Percentiles rank a stretch among this genome's conserved stretches.
These are phyloP conservation scores for Cremastinae sp. DNA, from an alignment of 2,888 invertebrate species.

Conservation along the genomic window DNA sequence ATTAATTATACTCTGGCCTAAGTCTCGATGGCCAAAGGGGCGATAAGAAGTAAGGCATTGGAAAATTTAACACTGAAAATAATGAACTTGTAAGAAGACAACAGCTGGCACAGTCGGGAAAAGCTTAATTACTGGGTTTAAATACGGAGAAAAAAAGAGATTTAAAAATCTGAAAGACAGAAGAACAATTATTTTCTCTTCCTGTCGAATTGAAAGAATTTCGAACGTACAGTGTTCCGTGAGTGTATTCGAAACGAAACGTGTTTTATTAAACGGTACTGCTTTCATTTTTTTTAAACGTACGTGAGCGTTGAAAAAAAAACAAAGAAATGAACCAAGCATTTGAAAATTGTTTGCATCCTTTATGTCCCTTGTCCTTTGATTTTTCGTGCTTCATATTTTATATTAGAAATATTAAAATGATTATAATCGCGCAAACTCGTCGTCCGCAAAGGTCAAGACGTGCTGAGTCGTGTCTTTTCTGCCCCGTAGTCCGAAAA, in stretches of 20 bases:
- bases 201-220: slow-evolving; percentile 33
- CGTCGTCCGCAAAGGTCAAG: slow-evolving; percentile 70
- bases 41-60: slow-evolving; percentile 62
- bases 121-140: slow-evolving; percentile 36
- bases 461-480: slow-evolving; percentile 82
- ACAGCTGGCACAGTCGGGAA: slow-evolving; percentile 36
- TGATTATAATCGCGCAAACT: slow-evolving; percentile 62
- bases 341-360: slow-evolving; percentile 22
- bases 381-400: not conserved
- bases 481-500: slow-evolving; percentile 83
- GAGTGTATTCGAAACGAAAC: slow-evolving; percentile 68
- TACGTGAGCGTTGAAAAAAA: slow-evolving; percentile 51
- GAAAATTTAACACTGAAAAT: slow-evolving; percentile 53
- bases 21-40: slow-evolving; percentile 62
- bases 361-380: not conserved
- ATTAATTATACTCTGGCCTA: slow-evolving; percentile 71
- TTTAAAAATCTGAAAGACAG: slow-evolving; percentile 41
- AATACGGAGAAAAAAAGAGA: slow-evolving; percentile 47
- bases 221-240: slow-evolving; percentile 53
- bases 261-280: slow-evolving; percentile 75
- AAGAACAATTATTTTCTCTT: slow-evolving; percentile 50
- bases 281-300: slow-evolving; percentile 74
- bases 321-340: slow-evolving; percentile 22
- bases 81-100: slow-evolving; percentile 38
- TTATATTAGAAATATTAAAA: not conserved